Conservation (phyloP, 2,888 invertebrate species). For the Cerceris rybyensis region DNA sequence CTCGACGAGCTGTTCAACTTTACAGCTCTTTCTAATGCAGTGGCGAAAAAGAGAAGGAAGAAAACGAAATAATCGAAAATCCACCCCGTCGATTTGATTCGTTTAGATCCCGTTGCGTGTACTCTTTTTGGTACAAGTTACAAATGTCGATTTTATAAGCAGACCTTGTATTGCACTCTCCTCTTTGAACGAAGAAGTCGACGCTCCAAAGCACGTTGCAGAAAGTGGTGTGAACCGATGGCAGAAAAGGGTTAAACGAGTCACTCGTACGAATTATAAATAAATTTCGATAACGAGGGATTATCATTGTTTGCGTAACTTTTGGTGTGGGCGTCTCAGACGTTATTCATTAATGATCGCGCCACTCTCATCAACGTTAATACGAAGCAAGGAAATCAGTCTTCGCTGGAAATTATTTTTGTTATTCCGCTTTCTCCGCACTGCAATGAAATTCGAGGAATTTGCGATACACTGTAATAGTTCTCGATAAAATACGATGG, state of each 20-base stretch:
- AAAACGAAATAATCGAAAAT: not conserved
- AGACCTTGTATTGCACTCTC: no score
- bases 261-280: conserved; percentile 55
- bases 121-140: no score
- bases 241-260: conserved; percentile 29
- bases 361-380: conserved; percentile 41
- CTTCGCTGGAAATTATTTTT: conserved; percentile 6
- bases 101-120: no score
- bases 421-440: not conserved
- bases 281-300: conserved; percentile 64
- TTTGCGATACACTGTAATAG: no score
- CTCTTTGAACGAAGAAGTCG: no score
- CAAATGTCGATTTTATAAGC: no score
- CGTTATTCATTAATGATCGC: conserved; percentile 60
- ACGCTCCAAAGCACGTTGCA: not conserved
- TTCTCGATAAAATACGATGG: no score
- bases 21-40: not conserved
- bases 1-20: conserved; percentile 43
- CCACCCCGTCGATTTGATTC: not conserved
- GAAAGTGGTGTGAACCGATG: conserved; percentile 32
- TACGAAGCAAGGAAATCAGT: conserved; percentile 21
- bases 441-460: not conserved
- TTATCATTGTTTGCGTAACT: conserved; percentile 72
- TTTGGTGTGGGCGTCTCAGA: conserved; percentile 68
- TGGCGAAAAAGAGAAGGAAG: conserved; percentile 3